A percentile compares a stretch with the other conserved stretches of the same genome.
Evolutionary conservation across 2,797 vertebrate species (phyloP).

Genomic region (Spondyliosoma cantharus): DNA sequence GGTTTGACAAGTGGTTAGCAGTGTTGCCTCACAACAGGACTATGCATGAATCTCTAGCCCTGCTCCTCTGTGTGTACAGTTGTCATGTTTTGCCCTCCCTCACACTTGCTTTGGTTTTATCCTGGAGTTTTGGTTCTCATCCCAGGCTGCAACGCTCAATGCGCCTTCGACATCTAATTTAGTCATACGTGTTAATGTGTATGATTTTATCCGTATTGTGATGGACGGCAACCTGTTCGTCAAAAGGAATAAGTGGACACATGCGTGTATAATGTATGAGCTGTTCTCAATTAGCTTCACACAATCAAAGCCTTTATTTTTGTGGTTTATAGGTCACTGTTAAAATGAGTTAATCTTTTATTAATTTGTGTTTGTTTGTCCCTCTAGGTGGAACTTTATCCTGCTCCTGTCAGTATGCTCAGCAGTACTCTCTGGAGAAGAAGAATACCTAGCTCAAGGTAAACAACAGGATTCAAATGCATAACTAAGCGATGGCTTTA

Average conservation of each 20-base stretch:
- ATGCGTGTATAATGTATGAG: background rate
- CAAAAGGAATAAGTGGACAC: background rate
- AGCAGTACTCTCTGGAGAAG: conserved; percentile 86
- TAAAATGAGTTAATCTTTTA: background rate
- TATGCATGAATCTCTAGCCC: background rate
- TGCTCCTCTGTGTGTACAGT: background rate
- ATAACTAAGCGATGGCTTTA: background rate
- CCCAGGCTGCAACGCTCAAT: background rate
- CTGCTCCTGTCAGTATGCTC: conserved; percentile 92
- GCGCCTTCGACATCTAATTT: background rate
- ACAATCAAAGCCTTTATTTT: background rate
- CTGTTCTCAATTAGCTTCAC: background rate
- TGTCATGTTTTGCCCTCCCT: background rate
- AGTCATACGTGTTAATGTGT: background rate
- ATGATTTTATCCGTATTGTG: background rate
- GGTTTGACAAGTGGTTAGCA: conserved; percentile 3
- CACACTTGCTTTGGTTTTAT: background rate
- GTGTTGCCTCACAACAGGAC: background rate
- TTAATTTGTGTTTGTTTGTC: conserved; percentile 52
- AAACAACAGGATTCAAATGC: conserved; percentile 39
- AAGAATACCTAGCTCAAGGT: conserved; percentile 86
- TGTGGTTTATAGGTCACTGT: background rate
- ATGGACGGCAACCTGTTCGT: background rate
- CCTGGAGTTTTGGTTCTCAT: background rate
- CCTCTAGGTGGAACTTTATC: conserved; percentile 89